A percentile compares a stretch with the other conserved stretches of the same genome.
These are phyloP conservation scores for Odobenus rosmarus DNA, from an alignment of 2,113 vertebrate species.

Conservation along the genomic window DNA sequence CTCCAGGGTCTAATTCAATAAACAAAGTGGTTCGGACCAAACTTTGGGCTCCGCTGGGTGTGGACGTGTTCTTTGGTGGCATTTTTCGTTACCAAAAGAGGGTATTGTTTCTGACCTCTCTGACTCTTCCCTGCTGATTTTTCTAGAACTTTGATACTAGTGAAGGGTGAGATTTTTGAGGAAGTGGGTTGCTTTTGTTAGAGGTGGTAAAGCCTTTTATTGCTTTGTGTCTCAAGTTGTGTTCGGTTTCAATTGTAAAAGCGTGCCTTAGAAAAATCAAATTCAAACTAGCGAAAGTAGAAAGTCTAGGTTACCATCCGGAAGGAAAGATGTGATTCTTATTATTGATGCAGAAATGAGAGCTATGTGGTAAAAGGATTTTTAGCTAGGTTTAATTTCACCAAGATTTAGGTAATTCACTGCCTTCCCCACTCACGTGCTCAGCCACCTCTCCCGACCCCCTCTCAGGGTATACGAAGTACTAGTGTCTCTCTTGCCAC, in stretches of 20 bases:
- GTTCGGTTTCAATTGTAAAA: neutral
- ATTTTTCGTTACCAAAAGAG: neutral
- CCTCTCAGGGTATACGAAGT: neutral
- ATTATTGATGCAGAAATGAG: neutral
- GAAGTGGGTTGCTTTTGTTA: constrained; percentile 30
- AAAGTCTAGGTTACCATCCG: neutral
- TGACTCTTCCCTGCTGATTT: constrained; percentile 42
- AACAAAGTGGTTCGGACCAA: constrained; percentile 48
- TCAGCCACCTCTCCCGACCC: neutral
- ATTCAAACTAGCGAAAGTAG: neutral
- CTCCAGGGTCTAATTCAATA: constrained; percentile 60
- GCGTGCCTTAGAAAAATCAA: neutral
- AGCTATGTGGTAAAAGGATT: neutral
- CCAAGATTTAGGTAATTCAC: neutral
- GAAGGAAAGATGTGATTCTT: neutral
- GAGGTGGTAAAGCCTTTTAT: constrained; percentile 9
- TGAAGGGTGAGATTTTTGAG: neutral
- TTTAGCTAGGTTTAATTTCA: neutral
- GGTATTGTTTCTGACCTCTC: constrained; percentile 21
- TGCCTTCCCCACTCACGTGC: neutral
- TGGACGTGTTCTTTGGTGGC: constrained; percentile 48
- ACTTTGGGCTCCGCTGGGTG: neutral
- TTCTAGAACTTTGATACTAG: constrained; percentile 19
- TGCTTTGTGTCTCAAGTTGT: constrained; percentile 8
- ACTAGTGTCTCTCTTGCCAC: rapidly evolving